Percentiles rank a stretch among this genome's conserved stretches.
These are phyloP conservation scores for Denticeps clupeoides DNA, from an alignment of 2,797 vertebrate genomes.

Conservation along the genomic window DNA sequence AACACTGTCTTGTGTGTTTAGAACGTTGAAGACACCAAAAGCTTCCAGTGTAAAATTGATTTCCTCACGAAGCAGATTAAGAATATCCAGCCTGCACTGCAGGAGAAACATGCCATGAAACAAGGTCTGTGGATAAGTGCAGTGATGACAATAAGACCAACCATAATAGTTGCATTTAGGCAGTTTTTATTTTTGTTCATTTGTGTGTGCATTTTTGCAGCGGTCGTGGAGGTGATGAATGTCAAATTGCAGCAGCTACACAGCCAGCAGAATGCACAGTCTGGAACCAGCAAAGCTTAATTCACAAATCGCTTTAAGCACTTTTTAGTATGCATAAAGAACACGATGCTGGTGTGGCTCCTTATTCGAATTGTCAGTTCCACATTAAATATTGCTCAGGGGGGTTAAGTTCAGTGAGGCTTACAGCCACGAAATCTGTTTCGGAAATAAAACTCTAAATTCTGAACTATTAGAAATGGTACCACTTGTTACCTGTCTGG, in stretches of 20 bases:
- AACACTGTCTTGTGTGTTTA: slow-evolving; percentile 33
- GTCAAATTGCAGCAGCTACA: slow-evolving; percentile 84
- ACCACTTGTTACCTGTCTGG: too few relatives aligned
- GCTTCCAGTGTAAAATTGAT: slow-evolving; percentile 85
- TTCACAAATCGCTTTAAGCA: not conserved
- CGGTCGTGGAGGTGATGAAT: slow-evolving; percentile 82
- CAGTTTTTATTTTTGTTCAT: not conserved
- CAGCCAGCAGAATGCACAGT: slow-evolving; percentile 64
- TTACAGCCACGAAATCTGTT: too few relatives aligned
- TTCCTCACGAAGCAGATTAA: slow-evolving; percentile 93
- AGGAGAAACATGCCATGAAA: slow-evolving; percentile 88
- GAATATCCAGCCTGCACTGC: slow-evolving; percentile 86
- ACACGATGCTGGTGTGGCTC: too few relatives aligned
- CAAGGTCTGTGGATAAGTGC: too few relatives aligned
- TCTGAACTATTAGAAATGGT: too few relatives aligned
- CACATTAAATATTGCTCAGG: too few relatives aligned
- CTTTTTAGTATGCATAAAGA: too few relatives aligned
- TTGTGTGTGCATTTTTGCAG: slow-evolving; percentile 47
- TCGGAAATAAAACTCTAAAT: too few relatives aligned
- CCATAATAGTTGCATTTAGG: too few relatives aligned
- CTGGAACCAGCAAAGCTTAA: slow-evolving; percentile 64
- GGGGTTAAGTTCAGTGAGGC: too few relatives aligned
- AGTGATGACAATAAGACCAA: too few relatives aligned
- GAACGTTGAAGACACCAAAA: slow-evolving; percentile 70
- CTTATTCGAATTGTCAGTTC: too few relatives aligned